Conservation (phyloP, 2,888 invertebrate species). For the Agrotis puta region DNA sequence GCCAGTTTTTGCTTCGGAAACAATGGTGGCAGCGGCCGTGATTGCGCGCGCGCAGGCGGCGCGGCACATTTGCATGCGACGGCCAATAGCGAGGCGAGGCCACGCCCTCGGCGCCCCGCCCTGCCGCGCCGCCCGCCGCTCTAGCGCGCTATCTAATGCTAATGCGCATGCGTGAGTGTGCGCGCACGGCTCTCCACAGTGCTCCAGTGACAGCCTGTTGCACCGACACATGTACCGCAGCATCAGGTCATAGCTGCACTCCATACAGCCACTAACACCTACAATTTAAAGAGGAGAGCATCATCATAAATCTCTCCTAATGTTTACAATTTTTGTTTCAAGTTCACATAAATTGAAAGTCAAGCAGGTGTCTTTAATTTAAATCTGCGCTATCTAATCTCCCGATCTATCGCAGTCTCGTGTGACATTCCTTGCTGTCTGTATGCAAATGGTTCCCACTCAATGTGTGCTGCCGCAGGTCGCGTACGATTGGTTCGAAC, state of each 20-base stretch:
- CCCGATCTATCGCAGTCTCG: neutral
- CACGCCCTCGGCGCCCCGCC: conserved; percentile 71
- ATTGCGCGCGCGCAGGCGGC: conserved; percentile 83
- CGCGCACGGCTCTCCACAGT: conserved; percentile 8
- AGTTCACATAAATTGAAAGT: neutral
- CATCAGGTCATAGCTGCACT: conserved; percentile 1
- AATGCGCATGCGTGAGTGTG: conserved; percentile 53
- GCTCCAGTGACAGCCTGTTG: conserved; percentile 11
- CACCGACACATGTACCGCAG: conserved; percentile 9
- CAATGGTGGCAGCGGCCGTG: conserved; percentile 78
- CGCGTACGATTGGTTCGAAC: conserved; percentile 56
- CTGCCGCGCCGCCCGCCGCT: conserved; percentile 47
- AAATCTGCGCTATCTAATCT: neutral
- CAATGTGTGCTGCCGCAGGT: conserved; percentile 25
- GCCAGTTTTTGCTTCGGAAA: conserved; percentile 77
- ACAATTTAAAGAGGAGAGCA: conserved; percentile 6
- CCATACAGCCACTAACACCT: neutral
- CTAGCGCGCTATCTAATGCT: conserved; percentile 64
- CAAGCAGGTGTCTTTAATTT: neutral
- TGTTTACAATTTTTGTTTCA: neutral
- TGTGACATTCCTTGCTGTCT: conserved; percentile 15
- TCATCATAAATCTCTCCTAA: neutral
- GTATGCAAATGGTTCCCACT: conserved; percentile 45
- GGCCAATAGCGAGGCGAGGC: conserved; percentile 77
- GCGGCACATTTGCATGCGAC: conserved; percentile 85